A percentile compares a stretch with the other conserved stretches of the same genome.
These are phyloP conservation scores for Pherbina coryleti DNA, from an alignment of 2,888 invertebrate genomes.

Conservation along the genomic window DNA sequence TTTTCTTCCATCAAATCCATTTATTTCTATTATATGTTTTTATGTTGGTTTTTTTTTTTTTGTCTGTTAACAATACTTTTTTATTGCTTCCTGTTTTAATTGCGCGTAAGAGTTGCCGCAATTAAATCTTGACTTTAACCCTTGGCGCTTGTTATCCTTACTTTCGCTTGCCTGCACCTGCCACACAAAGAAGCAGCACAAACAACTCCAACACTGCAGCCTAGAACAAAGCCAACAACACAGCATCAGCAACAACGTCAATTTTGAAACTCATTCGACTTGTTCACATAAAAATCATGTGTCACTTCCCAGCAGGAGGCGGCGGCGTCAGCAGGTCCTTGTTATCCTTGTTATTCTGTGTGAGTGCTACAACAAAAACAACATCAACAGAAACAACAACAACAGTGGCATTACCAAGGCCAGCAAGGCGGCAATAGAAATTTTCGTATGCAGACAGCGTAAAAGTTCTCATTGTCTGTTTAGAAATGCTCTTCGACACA, in stretches of 20 bases:
- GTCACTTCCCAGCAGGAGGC: conserved; percentile 34
- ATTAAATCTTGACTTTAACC: conserved; percentile 23
- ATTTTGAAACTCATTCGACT: neutral
- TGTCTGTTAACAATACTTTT: neutral
- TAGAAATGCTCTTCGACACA: neutral
- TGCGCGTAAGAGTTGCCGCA: conserved; percentile 12
- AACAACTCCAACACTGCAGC: neutral
- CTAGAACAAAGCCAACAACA: neutral
- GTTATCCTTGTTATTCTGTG: conserved; percentile 21
- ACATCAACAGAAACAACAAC: neutral
- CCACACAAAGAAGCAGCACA: neutral
- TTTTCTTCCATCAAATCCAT: no score
- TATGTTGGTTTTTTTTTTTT: no score
- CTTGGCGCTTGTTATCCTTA: conserved; percentile 7
- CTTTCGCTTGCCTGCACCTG: conserved; percentile 3
- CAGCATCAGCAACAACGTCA: neutral
- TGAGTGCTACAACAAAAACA: neutral
- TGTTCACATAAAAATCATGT: conserved; percentile 26
- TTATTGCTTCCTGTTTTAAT: conserved; percentile 8
- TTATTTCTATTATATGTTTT: no score
- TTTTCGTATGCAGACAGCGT: conserved; percentile 17
- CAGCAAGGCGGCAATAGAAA: neutral
- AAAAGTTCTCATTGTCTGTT: conserved; percentile 1
- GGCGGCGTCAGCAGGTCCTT: conserved; percentile 27
- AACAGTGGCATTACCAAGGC: neutral